These are phyloP conservation scores for Podarcis muralis DNA, from an alignment of 2,113 vertebrate species.

Conservation along the genomic window DNA sequence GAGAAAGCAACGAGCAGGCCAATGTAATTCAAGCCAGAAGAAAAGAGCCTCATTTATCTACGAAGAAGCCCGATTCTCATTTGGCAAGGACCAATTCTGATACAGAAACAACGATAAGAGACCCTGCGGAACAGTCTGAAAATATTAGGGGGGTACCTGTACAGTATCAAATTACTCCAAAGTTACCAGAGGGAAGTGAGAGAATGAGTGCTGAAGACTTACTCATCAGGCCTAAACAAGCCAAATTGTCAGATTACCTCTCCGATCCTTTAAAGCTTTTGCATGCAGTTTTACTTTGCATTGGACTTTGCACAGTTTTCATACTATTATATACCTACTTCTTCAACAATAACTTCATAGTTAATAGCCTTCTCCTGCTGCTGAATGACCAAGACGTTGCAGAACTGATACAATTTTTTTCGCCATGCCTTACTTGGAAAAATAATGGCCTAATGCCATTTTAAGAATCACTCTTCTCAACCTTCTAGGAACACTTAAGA, in stretches of 20 bases:
- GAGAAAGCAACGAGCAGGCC: neutral
- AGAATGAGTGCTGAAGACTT: neutral
- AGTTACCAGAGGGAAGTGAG: neutral
- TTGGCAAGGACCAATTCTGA: neutral
- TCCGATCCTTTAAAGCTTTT: conserved; percentile 29
- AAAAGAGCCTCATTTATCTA: neutral
- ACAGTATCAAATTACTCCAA: neutral
- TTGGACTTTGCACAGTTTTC: conserved; percentile 15
- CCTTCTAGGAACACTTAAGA: neutral
- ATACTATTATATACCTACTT: neutral
- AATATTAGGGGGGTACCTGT: neutral
- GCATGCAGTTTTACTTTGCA: neutral
- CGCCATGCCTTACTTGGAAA: conserved; percentile 15
- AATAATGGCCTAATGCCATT: neutral
- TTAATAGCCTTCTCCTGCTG: neutral
- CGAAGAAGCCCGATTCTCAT: too few species aligned
- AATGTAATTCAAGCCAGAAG: neutral
- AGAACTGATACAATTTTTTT: conserved; percentile 10
- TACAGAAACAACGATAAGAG: conserved; percentile 15
- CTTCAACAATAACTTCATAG: conserved; percentile 27
- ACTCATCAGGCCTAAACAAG: neutral
- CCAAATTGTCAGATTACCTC: neutral
- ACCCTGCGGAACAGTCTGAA: neutral
- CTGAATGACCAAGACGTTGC: conserved; percentile 4
- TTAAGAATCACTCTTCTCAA: conserved; percentile 19